Evolutionary conservation across 2,888 invertebrate species (phyloP), one percentile per base, ranked within the genome.

Genomic region (Ptychoptera albimana): DNA sequence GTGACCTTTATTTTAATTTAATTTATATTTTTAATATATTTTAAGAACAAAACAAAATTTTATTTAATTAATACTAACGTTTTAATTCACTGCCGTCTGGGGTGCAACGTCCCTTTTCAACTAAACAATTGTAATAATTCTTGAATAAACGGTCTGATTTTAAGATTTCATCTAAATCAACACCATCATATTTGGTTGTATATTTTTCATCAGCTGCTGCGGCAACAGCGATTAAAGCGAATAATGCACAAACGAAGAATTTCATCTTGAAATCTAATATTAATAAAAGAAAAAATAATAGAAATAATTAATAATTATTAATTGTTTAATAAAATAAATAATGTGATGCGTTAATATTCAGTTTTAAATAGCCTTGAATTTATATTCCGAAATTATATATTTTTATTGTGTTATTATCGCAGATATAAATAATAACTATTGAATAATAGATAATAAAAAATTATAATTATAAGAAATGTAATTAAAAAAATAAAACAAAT

Each of bases 21-120:
- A n/a, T n/a, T n/a, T n/a, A 23, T 23, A 23, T 23, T 23, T 5
- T 23, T 23, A 23, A 23, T 23, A 5, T 5, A 23, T 23, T 23
- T 5, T 23, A 23, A 5, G 7, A 23, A 23, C 7, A 23, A 23
- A n/a, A n/a, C n/a, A n/a, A 23, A 39, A n/a, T 39, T 46, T 34
- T 67, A 73, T 13, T 11, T 58, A 12, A 12, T 11, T 36, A 12
- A 13, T 12, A 42, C 16, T 42, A 34, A 75, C 79, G 68, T 67
- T 78, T 83, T 10, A 83, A 63, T 59, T 78, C 78, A 50, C 73
- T 71, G 48, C 73, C 81, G 49, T 82, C 81, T 10, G 79, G 69
- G 7, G 73, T 79, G 61, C 82, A 82, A 45, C 68, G 72, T 8
- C 74, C 75, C 44, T 61, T 67, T 0, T 74, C 77, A 53, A 80